These are phyloP conservation scores for Sycophila sp. DNA, from an alignment of 1,140 invertebrate genomes.

Conservation along the genomic window DNA sequence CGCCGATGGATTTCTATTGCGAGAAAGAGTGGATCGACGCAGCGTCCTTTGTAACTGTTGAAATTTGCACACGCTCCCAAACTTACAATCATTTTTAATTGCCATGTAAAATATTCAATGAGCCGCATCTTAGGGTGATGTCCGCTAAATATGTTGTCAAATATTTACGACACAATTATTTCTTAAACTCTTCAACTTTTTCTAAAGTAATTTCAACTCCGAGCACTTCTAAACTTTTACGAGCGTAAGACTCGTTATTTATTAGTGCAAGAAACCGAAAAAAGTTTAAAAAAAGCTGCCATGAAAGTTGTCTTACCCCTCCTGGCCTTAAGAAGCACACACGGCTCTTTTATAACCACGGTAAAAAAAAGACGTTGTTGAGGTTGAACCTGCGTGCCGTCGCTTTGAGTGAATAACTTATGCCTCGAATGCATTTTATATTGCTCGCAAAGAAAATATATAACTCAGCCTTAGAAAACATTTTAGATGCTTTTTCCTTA, in stretches of 20 bases:
- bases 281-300: constrained; percentile 9
- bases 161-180: constrained; percentile 32
- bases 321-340: neutral
- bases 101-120: neutral
- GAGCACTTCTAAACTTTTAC: constrained; percentile 24
- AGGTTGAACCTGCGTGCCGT: too few species aligned
- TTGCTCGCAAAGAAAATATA: too few species aligned
- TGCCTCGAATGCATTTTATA: too few species aligned
- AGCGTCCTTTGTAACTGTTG: too few species aligned
- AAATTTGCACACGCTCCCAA: neutral
- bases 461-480: too few species aligned
- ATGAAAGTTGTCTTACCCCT: constrained; percentile 1
- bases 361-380: too few species aligned
- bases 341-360: constrained; percentile 2
- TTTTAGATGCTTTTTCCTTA: too few species aligned
- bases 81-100: neutral
- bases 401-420: too few species aligned
- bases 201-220: constrained; percentile 25
- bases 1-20: too few species aligned
- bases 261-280: constrained; percentile 19
- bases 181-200: constrained; percentile 18
- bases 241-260: constrained; percentile 16
- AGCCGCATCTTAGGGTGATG: too few species aligned
- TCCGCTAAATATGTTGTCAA: constrained; percentile 5
- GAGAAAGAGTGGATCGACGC: too few species aligned